A percentile compares a stretch with the other conserved stretches of the same genome.
Conservation (phyloP, 2,113 vertebrate species). For the Ranitomeya imitator region DNA sequence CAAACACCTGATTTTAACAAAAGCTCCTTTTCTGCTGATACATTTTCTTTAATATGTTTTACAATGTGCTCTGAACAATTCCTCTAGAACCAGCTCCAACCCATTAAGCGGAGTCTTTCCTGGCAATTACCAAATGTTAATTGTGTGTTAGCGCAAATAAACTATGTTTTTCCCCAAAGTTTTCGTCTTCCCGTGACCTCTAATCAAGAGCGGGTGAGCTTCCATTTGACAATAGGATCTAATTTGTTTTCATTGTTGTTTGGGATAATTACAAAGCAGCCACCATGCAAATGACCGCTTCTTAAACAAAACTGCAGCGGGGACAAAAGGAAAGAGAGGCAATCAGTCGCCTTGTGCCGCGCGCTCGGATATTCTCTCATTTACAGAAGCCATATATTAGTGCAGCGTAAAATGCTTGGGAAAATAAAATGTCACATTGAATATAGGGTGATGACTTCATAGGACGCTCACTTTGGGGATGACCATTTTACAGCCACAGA, state of each 20-base stretch:
- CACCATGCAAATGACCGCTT: slow-evolving; percentile 72
- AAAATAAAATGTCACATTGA: slow-evolving; percentile 75
- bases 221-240: slow-evolving; percentile 72
- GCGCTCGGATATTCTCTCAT: slow-evolving; percentile 69
- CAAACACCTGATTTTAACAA: too few species aligned
- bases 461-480: slow-evolving; percentile 74
- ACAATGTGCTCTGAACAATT: neutral
- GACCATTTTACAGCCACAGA: slow-evolving; percentile 81
- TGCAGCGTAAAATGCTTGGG: slow-evolving; percentile 71
- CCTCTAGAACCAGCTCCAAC: neutral
- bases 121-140: slow-evolving; percentile 69
- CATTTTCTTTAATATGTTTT: neutral
- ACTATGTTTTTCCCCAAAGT: slow-evolving; percentile 69
- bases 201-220: slow-evolving; percentile 73
- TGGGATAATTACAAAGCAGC: slow-evolving; percentile 79
- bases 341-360: slow-evolving; percentile 65
- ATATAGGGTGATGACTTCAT: slow-evolving; percentile 87
- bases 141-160: slow-evolving; percentile 75
- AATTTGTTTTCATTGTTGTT: slow-evolving; percentile 81
- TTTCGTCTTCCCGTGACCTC: slow-evolving; percentile 69
- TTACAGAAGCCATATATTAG: slow-evolving; percentile 72
- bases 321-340: slow-evolving; percentile 56
- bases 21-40: too few species aligned
- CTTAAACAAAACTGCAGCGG: slow-evolving; percentile 62
- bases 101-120: slow-evolving; percentile 13